These are phyloP conservation scores for Luperina testacea DNA, from an alignment of 2,888 invertebrate genomes.

Conservation along the genomic window DNA sequence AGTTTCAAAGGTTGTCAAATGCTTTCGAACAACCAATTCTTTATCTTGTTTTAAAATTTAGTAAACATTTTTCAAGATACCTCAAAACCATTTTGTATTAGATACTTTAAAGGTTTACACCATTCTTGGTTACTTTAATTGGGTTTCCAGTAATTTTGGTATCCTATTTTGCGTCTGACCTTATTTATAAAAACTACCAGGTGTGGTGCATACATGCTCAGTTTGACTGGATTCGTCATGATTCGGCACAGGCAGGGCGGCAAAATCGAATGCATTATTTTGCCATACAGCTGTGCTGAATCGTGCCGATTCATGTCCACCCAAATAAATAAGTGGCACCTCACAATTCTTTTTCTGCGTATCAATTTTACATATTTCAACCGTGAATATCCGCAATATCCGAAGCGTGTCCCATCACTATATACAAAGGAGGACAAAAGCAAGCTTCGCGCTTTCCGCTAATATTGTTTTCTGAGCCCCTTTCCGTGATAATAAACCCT, in stretches of 20 bases:
- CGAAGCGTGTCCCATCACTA: conserved; percentile 31
- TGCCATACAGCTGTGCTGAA: not conserved
- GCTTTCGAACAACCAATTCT: not conserved
- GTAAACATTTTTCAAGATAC: not conserved
- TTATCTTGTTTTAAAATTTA: not conserved
- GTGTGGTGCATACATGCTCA: not conserved
- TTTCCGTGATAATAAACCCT: conserved; percentile 41
- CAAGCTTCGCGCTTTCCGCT: conserved; percentile 31
- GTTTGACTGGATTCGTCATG: not conserved
- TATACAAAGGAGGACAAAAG: conserved; percentile 39
- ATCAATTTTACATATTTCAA: not conserved
- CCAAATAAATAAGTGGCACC: not conserved
- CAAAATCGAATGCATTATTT: not conserved
- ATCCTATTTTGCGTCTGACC: not conserved
- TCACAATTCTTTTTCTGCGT: not conserved
- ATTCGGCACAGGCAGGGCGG: not conserved
- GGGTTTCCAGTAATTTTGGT: not conserved
- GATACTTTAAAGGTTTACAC: not conserved
- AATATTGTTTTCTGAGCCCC: conserved; percentile 57
- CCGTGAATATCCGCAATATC: conserved; percentile 6
- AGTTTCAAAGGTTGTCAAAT: not conserved
- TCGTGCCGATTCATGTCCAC: not conserved
- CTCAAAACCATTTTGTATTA: not conserved
- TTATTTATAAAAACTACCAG: not conserved
- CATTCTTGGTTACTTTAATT: not conserved